Evolutionary conservation across 2,797 vertebrate genomes (phyloP), one percentile per base, ranked within the genome.

Genomic region (Eidolon dupreanum): DNA sequence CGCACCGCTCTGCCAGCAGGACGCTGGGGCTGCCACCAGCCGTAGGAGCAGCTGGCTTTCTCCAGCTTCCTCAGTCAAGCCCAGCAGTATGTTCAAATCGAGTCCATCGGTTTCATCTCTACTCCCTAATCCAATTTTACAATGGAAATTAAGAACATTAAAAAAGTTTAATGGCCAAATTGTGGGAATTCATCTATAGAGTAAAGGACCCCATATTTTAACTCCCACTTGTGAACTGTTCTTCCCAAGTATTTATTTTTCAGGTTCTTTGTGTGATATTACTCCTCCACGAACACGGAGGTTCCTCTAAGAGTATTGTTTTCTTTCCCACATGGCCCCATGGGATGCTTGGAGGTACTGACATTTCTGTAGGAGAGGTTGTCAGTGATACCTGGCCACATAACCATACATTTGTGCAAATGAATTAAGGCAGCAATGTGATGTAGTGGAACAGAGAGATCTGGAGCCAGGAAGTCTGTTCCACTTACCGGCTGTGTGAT

Each of bases 401-500:
- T 28, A 83, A 28, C 49, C 61, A 93, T 70, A 71, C 51, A 79
- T 28, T 79, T 26, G 63, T 70, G 91, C 78, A 95, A 74, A 86
- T 85, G 89, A 87, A 59, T 65, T 74, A 84, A 85, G 87, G 65
- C 46, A 79, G n/a, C 53, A 61, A 43, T 31, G 31, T 84, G 78
- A 94, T 51, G 46, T 5, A 24, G n/a, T 61, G 20, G 81, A 94
- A 70, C 70, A 77, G 59, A 79, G 70, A 46, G 41, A 75, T 9
- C 51, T 55, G 43, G 73, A 59, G 71, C 75, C 57, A 78, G 49
- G 68, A 92, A 41, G 63, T 51, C 81, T 79, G 33, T 61, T 87
- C 66, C 88, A 93, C 83, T 92, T 94, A 86, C 38, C 77, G 94
- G 88, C 12, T 90, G 51, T 77, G 70, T 87, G 88, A 92, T 59